These are phyloP conservation scores for Venustoraphidia nigricollis DNA, from an alignment of 2,888 invertebrate species.

Conservation along the genomic window DNA sequence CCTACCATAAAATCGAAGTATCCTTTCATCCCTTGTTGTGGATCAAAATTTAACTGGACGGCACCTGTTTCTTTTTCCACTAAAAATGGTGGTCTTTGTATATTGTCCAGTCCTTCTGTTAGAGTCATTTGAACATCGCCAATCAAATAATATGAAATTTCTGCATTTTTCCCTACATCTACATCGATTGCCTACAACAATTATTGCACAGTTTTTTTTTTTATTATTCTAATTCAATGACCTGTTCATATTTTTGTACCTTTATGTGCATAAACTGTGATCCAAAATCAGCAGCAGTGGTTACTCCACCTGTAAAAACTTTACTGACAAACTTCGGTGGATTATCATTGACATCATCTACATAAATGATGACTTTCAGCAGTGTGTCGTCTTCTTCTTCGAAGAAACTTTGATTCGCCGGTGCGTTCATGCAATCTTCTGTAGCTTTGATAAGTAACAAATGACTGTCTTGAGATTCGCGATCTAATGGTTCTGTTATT, in stretches of 20 bases:
- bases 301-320: slow-evolving; percentile 86
- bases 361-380: slow-evolving; percentile 49
- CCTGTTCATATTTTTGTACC: slow-evolving; percentile 26
- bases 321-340: slow-evolving; percentile 65
- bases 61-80: slow-evolving; percentile 70
- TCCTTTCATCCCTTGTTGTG: slow-evolving; percentile 92
- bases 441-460: slow-evolving; percentile 62
- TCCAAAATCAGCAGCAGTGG: slow-evolving; percentile 85
- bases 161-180: slow-evolving; percentile 61
- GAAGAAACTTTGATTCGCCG: slow-evolving; percentile 36
- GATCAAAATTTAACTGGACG: slow-evolving; percentile 83
- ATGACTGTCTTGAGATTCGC: slow-evolving; percentile 54
- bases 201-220: slow-evolving; percentile 3
- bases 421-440: slow-evolving; percentile 58
- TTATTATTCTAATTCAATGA: neutral
- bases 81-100: slow-evolving; percentile 66
- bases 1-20: slow-evolving; percentile 81
- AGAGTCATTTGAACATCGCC: slow-evolving; percentile 70
- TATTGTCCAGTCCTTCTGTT: slow-evolving; percentile 70
- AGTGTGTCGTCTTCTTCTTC: slow-evolving; percentile 50
- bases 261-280: slow-evolving; percentile 72
- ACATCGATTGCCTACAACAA: slow-evolving; percentile 52
- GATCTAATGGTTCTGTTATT: slow-evolving; percentile 53
- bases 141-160: slow-evolving; percentile 58
- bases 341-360: slow-evolving; percentile 84